Conservation (phyloP, 2,797 vertebrate genomes). For the Enteromius trimaculatus region DNA sequence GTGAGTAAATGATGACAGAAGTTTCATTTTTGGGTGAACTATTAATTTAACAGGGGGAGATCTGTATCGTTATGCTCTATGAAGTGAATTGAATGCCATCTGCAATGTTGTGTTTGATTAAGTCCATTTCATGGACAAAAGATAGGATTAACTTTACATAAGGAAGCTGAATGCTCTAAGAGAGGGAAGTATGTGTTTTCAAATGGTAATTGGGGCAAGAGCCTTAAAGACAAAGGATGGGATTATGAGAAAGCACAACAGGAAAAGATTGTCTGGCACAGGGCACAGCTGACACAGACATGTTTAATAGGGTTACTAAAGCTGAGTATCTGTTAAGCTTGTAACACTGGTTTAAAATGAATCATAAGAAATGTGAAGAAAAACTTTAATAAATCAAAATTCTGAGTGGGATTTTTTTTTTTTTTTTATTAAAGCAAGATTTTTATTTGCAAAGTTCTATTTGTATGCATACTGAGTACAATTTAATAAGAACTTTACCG, state of each 20-base stretch:
- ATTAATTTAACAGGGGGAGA: neutral
- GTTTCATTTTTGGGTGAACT: too few species aligned
- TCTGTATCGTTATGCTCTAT: neutral
- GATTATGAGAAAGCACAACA: constrained; percentile 18
- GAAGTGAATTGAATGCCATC: neutral
- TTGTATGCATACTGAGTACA: neutral
- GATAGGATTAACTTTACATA: neutral
- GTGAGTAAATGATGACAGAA: too few species aligned
- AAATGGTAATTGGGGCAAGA: neutral
- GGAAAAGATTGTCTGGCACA: neutral
- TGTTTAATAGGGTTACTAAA: neutral
- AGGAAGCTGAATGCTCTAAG: neutral
- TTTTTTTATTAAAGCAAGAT: neutral
- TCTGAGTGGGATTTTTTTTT: neutral
- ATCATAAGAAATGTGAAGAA: neutral
- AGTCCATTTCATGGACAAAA: neutral
- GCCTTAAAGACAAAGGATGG: constrained; percentile 7
- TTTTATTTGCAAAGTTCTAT: neutral
- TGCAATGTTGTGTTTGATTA: neutral
- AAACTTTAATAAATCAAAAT: neutral
- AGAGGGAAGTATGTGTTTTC: neutral
- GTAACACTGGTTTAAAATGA: neutral
- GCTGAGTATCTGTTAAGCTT: neutral
- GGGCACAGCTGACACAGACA: neutral
- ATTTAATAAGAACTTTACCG: neutral